Base-by-base conservation (phyloP, 2,797 vertebrate genomes). In the Gambelia wislizenii region DNA sequence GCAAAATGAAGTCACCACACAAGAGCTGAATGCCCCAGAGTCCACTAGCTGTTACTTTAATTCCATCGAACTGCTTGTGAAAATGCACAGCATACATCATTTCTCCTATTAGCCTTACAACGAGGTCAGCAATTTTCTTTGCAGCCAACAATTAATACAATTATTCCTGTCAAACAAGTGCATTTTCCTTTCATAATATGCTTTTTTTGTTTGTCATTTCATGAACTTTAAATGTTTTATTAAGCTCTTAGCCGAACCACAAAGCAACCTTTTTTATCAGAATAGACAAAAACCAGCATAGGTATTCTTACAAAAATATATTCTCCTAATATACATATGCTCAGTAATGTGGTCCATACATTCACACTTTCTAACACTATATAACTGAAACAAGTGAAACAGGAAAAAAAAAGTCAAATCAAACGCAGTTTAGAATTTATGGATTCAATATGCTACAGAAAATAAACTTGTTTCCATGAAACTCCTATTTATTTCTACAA, bases 51-150 rank as follows among this genome's bases (percentile, higher is more conserved):
- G 80, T 36, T 36, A 81, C 78, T 83, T 91, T 89, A 61, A 89
- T 75, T 91, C 89, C 88, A 7, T 18, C 6, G 56, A 80, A 69
- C 30, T 84, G 39, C 25, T 87, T 49, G 83, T 59, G 83, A 91
- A 89, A 88, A 90, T 85, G 10, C 47, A 85, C 77, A 85, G 78
- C 33, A 39, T 78, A 79, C 47, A 87, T 52, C 33, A n/a, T 84
- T 87, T 91, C 27, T 85, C 84, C 84, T 75, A 67, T 54, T 87
- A 85, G 75, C 88, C 70, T 85, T 85, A 86, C 64, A 44, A 90
- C 72, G 88, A 91, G 88, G 36, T 72, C 47, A 82, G 42, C 2
- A n/a, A n/a, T 61, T 87, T 88, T 83, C 42, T 89, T 91, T 89
- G 47, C 54, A 39, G 6, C 49, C 74, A 90, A 81, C 86, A 80